Evolutionary conservation across 2,888 invertebrate genomes (phyloP), one percentile per base, ranked within the genome.

Genomic region (Stegana nigrithorax): DNA sequence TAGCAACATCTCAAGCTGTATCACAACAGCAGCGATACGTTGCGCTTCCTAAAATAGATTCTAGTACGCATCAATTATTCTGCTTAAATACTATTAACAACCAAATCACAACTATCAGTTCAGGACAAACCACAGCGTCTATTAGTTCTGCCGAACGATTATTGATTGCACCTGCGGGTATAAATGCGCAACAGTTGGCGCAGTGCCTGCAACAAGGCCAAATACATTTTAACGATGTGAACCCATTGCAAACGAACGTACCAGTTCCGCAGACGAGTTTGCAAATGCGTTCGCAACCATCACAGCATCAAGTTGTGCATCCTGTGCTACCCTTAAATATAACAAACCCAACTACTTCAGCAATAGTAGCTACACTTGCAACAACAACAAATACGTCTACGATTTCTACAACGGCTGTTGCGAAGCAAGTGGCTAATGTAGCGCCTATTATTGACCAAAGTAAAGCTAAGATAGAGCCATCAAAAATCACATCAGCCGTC

Each of bases 361-460:
- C 78, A 64, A 69, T 81, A 60, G 69, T 75, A 60, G 62, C 71
- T 32, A 68, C 77, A 60, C n/a, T n/a, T n/a, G 23, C 78, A 26
- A 76, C 75, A 5, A 72, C 78, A 26, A 71, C 73, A 51, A 68
- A 63, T 65, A 72, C 67, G n/a, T n/a, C n/a, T 27, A 68, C 70
- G 21, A 64, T 79, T 51, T 67, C 68, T 62, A 69, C 78, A 44
- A 72, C 82, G 8, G 81, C 81, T 2, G 73, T 78, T 21, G 81
- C 83, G 14, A 85, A 85, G 39, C 86, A 85, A 66, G 83, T 85
- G 58, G 85, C 85, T 6, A 85, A 85, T 72, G 85, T 85, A 17
- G 85, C 85, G 8, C 85, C 85, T 19, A 85, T 85, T 14, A 85
- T 85, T n/a, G 85, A 85, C 60, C 83, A 85, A 21, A 86, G 85